These are phyloP conservation scores for Phalacrocorax carbo DNA, from an alignment of 2,113 vertebrate species.

Conservation along the genomic window DNA sequence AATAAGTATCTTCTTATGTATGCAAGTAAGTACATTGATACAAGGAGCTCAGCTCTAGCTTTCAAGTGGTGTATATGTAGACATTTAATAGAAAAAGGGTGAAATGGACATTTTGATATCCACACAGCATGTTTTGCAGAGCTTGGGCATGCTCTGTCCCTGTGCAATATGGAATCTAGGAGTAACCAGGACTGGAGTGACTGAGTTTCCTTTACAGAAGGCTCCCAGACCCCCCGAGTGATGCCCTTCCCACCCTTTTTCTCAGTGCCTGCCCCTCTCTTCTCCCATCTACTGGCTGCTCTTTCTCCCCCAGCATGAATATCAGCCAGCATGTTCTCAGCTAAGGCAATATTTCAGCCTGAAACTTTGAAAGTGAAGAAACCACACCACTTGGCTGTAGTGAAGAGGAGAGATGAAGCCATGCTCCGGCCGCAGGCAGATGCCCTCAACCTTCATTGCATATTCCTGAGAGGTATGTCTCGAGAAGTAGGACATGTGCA, in stretches of 20 bases:
- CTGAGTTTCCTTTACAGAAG: neutral
- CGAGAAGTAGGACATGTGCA: neutral
- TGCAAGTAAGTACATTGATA: neutral
- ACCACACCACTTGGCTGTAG: neutral
- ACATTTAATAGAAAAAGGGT: neutral
- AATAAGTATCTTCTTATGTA: neutral
- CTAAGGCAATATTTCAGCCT: neutral
- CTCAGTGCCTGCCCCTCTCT: neutral
- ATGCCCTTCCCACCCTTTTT: neutral
- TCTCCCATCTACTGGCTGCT: neutral
- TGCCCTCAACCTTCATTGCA: neutral
- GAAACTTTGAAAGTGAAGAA: neutral
- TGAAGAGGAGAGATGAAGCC: neutral
- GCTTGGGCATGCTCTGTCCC: neutral
- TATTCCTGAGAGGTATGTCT: neutral
- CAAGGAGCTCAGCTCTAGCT: neutral
- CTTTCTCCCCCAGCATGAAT: neutral
- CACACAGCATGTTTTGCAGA: neutral
- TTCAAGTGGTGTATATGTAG: neutral
- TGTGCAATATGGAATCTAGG: neutral
- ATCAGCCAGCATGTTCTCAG: neutral
- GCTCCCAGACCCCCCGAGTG: accelerated
- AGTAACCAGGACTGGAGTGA: neutral
- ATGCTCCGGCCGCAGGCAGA: neutral
- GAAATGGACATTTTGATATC: neutral